Percentiles rank a stretch among this genome's conserved stretches.
phyloP scores from a whole-genome alignment of 2,797 vertebrate species.

The Smutsia gigantea region DNA sequence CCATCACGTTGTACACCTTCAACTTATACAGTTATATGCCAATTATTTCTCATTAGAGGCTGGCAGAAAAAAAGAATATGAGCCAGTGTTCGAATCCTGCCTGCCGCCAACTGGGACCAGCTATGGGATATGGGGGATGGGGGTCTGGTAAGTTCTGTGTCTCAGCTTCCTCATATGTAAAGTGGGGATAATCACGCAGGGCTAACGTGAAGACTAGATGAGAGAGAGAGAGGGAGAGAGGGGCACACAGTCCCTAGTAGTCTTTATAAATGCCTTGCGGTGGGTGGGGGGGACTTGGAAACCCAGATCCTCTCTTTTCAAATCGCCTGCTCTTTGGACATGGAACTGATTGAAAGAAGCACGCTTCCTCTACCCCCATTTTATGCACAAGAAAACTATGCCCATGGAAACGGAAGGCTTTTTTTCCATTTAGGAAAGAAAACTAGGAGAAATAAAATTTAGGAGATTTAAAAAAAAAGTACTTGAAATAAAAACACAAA shows the following conservation, averaged over 20 bases:
- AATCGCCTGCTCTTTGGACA: background rate
- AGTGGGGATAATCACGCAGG: too few relatives aligned
- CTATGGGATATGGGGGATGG: fast-evolving
- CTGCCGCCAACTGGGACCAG: background rate
- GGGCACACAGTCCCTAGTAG: background rate
- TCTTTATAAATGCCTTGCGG: background rate
- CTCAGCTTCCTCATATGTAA: background rate
- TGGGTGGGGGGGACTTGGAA: background rate
- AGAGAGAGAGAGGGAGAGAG: background rate
- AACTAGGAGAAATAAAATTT: background rate
- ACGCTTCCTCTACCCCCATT: background rate
- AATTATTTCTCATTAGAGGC: background rate
- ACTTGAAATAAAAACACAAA: slow-evolving; percentile 65
- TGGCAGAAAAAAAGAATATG: background rate
- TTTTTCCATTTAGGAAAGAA: slow-evolving; percentile 15
- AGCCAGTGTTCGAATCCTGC: background rate
- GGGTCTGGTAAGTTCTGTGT: background rate
- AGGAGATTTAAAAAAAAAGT: background rate
- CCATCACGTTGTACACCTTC: background rate
- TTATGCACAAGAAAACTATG: background rate
- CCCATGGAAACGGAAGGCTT: background rate
- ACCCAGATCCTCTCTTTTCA: background rate
- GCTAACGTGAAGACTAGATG: background rate
- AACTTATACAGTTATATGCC: background rate
- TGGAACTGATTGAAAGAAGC: background rate